Evolutionary conservation across 2,888 invertebrate genomes (phyloP).

Genomic region (Xanthostigma xanthostigma): DNA sequence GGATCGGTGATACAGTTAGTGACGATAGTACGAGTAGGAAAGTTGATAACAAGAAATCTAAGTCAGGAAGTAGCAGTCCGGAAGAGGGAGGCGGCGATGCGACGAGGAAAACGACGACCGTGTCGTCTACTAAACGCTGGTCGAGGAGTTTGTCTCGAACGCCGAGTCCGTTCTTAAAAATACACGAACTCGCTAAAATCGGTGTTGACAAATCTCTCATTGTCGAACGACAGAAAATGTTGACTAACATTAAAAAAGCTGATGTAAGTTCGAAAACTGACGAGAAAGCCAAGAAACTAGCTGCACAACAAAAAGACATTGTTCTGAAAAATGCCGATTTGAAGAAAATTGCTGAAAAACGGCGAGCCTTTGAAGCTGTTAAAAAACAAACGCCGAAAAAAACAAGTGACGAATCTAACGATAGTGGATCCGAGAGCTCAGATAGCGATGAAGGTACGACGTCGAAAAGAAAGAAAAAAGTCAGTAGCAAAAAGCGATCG

Average conservation of each 20-base stretch:
- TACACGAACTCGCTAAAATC: conserved; percentile 36
- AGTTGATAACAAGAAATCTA: conserved; percentile 20
- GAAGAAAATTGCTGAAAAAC: conserved; percentile 15
- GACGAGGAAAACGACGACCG: conserved; percentile 28
- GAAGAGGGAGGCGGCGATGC: conserved; percentile 18
- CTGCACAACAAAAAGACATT: conserved; percentile 1
- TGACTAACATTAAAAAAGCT: too few relatives aligned
- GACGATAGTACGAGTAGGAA: conserved; percentile 16
- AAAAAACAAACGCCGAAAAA: conserved; percentile 26
- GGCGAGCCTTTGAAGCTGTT: conserved; percentile 14
- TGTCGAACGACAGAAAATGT: too few relatives aligned
- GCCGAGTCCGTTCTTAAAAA: conserved; percentile 70
- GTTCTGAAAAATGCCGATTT: background rate
- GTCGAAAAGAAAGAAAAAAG: conserved; percentile 21
- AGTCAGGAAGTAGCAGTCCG: conserved; percentile 25
- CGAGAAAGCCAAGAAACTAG: conserved; percentile 31
- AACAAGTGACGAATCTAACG: conserved; percentile 25
- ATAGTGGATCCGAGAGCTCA: conserved; percentile 26
- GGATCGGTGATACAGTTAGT: conserved; percentile 13
- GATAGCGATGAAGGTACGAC: conserved; percentile 25
- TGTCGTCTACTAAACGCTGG: conserved; percentile 29
- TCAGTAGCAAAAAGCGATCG: conserved; percentile 22
- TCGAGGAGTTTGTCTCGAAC: conserved; percentile 70
- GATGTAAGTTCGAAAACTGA: conserved; percentile 21
- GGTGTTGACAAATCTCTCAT: background rate